phyloP scores from a whole-genome alignment of 2,113 vertebrate genomes.

The Apaloderma vittatum region DNA sequence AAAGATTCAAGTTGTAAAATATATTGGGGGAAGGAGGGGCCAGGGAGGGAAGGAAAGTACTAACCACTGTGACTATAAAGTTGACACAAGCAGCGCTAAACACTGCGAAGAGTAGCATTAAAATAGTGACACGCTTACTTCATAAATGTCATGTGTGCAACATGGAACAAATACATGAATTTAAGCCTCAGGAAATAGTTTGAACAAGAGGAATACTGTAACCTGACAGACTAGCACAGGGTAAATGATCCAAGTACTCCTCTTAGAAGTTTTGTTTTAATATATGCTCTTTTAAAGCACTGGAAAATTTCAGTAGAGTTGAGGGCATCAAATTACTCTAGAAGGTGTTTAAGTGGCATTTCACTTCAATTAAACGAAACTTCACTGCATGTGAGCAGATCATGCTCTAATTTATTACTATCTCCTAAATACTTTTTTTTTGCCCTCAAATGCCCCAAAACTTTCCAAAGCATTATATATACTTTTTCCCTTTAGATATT shows the following conservation, averaged over 20 bases:
- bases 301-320: not conserved
- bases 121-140: not conserved
- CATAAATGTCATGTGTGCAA: not conserved
- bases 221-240: not conserved
- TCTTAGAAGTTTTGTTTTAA: not conserved
- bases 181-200: not conserved
- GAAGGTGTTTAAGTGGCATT: not conserved
- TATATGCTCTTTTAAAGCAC: not conserved
- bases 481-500: not conserved
- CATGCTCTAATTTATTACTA: not conserved
- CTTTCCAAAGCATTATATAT: not conserved
- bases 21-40: not conserved
- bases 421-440: not conserved
- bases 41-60: not conserved
- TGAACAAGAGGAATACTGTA: not conserved
- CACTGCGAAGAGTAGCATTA: not conserved
- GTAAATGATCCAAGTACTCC: not conserved
- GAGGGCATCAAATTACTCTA: not conserved
- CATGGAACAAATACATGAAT: not conserved
- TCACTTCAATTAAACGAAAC: not conserved
- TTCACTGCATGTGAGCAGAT: not conserved
- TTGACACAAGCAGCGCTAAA: not conserved
- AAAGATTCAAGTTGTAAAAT: not conserved
- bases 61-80: not conserved
- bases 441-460: not conserved